These are phyloP conservation scores for Neelides sp. DNA, from an alignment of 1,140 invertebrate species.

Conservation along the genomic window DNA sequence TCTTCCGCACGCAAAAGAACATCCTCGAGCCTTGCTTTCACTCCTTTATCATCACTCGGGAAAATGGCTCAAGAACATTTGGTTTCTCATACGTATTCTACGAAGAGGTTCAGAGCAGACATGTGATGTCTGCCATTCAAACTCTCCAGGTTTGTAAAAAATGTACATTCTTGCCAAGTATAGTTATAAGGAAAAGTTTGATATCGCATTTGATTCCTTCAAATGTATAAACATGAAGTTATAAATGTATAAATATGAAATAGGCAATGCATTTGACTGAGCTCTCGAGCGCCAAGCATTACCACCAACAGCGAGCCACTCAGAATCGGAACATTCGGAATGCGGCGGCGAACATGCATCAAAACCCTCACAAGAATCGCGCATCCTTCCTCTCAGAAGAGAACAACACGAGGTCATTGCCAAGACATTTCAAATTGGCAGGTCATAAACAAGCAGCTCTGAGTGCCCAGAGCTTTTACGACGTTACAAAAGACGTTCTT, in stretches of 20 bases:
- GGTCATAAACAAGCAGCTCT: constrained; percentile 50
- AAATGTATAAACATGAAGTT: constrained; percentile 6
- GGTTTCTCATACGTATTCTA: constrained; percentile 90
- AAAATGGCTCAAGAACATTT: constrained; percentile 86
- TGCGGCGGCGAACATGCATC: constrained; percentile 9
- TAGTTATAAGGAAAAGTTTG: background rate
- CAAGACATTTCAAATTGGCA: constrained; percentile 73
- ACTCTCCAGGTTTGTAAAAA: constrained; percentile 58
- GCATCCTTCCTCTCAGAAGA: constrained; percentile 35
- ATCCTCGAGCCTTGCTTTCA: constrained; percentile 79
- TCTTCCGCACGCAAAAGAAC: constrained; percentile 89
- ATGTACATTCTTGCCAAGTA: background rate
- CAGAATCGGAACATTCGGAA: constrained; percentile 27
- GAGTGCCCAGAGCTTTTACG: constrained; percentile 72
- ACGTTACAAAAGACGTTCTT: constrained; percentile 80
- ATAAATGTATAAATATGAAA: background rate
- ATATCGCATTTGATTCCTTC: background rate
- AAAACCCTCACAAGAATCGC: constrained; percentile 7
- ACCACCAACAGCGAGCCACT: constrained; percentile 15
- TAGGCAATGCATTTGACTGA: constrained; percentile 83
- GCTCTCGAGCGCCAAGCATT: constrained; percentile 48
- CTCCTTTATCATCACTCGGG: constrained; percentile 89
- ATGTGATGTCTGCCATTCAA: constrained; percentile 88
- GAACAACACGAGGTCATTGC: constrained; percentile 61
- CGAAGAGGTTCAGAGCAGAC: constrained; percentile 80